Evolutionary conservation across 2,888 invertebrate species (phyloP).

Genomic region (Bellardia bayeri): DNA sequence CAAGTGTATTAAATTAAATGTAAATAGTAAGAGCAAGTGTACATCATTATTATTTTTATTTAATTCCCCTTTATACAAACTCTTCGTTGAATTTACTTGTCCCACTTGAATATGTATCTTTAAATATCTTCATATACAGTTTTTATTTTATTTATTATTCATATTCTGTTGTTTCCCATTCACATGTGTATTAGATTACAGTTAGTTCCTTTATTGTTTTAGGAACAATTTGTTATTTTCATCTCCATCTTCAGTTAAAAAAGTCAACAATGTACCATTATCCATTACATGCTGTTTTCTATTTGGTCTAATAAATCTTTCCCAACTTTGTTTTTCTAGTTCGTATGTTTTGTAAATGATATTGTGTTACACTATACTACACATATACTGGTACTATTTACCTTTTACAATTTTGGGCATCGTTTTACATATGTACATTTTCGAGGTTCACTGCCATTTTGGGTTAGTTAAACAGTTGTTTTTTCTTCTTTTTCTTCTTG

Average conservation of each 20-base stretch:
- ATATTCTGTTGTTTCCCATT: no score
- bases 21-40: background rate
- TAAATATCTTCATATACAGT: no score
- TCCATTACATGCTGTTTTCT: background rate
- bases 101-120: no score
- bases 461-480: slow-evolving; percentile 74
- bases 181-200: no score
- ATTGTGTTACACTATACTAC: background rate
- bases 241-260: slow-evolving; percentile 6
- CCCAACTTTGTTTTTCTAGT: background rate
- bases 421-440: slow-evolving; percentile 37
- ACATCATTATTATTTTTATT: no score
- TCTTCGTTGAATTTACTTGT: no score
- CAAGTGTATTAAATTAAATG: background rate
- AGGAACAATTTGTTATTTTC: background rate
- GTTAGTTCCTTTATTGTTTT: background rate
- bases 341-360: background rate
- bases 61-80: background rate
- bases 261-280: background rate
- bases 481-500: background rate
- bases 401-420: slow-evolving; percentile 20
- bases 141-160: no score
- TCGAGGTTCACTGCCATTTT: slow-evolving; percentile 79
- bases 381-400: background rate
- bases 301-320: slow-evolving; percentile 14